Base-by-base conservation (phyloP, 2,113 vertebrate species). In the Oryzias melastigma region DNA sequence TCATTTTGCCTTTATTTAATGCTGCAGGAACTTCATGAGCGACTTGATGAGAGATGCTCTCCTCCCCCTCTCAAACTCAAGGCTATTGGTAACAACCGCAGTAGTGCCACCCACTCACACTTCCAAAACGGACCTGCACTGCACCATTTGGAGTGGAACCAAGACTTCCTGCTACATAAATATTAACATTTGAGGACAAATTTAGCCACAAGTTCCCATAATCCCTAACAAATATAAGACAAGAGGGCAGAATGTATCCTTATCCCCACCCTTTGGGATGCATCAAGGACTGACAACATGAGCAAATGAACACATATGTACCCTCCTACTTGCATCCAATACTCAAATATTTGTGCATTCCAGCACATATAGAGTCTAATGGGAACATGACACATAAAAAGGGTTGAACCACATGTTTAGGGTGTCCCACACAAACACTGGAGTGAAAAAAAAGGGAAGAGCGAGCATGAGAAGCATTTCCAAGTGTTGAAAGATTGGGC, bases 81-180 rank as follows among this genome's bases (percentile, higher is more conserved):
- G 51, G 27, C 18, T 53, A 66, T 47, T 17, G 46, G 46, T 57
- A 18, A 4, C 18, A 18, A 3, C 48, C 42, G 13, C 3, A 42
- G 46, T 55, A 35, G 35, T 35, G 35, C 35, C 22, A 16, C 7
- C 19, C 14, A 1, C 27, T 47, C 46, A n/a, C 16, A 47, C 46
- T 18, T n/a, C 13, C 52, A 51, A 35, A 35, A 35, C 10, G 2
- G 35, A 35, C 35, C 35, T 12, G 35, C 10, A 35, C 10, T 35
- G 24, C n/a, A 42, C 40, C 46, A 56, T 29, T 62, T 59, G 35
- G 17, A 74, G 43, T 25, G 48, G 15, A 65, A 59, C 50, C 46
- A 18, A 69, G 41, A 68, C 54, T 58, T 73, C 51, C 65, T 46
- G 52, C 79, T 80, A 66, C 58, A 71, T 77, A 83, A 88, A 87